Evolutionary conservation across 2,113 vertebrate species (phyloP).

Genomic region (Bolborhynchus lineola): DNA sequence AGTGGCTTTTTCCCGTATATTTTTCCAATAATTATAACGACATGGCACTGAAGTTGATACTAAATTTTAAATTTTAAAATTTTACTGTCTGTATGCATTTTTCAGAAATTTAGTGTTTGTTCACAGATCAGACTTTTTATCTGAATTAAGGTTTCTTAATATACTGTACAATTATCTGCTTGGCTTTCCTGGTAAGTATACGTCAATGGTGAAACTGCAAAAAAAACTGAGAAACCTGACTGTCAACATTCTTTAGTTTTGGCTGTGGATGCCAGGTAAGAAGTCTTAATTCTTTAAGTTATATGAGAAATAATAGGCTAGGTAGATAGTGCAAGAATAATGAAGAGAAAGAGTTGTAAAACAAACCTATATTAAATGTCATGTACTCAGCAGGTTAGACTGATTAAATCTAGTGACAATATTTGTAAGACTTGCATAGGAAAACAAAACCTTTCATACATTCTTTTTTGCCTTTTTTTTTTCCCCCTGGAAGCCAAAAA

Average conservation of each 20-base stretch:
- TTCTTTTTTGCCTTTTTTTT: neutral
- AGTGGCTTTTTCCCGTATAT: neutral
- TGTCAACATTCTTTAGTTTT: neutral
- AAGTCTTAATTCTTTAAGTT: neutral
- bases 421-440: conserved; percentile 8
- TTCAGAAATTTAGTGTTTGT: neutral
- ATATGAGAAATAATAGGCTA: conserved; percentile 3
- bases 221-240: neutral
- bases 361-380: conserved; percentile 1
- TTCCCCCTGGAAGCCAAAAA: no score
- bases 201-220: neutral
- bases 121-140: neutral
- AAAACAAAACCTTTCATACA: neutral
- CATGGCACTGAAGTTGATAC: neutral
- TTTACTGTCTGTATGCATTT: neutral
- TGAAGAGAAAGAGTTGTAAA: neutral
- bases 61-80: neutral
- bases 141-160: neutral
- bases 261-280: neutral
- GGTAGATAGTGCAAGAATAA: neutral
- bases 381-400: neutral
- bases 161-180: neutral
- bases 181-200: neutral
- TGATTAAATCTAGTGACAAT: conserved; percentile 33
- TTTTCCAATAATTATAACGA: neutral